Evolutionary conservation across 2,113 vertebrate genomes (phyloP).

Genomic region (Vireo altiloquus): DNA sequence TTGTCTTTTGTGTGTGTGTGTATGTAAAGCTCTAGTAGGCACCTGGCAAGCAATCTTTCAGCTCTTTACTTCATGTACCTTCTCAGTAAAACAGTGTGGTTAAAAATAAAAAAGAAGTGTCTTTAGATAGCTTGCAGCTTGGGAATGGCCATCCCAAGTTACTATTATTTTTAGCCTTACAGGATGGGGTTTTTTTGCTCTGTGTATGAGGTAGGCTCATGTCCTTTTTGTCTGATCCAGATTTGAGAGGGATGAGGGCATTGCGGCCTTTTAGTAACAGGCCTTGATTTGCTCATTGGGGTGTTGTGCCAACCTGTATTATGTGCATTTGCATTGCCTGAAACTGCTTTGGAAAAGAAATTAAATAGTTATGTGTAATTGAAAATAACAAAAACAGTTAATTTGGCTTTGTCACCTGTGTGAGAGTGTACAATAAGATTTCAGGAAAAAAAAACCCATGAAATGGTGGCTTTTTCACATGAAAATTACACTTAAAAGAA

Average conservation of each 20-base stretch:
- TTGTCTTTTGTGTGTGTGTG: not conserved
- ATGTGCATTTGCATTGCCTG: not conserved
- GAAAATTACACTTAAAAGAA: not conserved
- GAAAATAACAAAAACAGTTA: not conserved
- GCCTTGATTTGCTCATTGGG: not conserved
- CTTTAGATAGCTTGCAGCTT: not conserved
- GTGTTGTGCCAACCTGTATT: not conserved
- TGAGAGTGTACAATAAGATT: not conserved
- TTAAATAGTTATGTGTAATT: not conserved
- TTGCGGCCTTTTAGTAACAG: not conserved
- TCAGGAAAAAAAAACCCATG: not conserved
- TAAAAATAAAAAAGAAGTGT: not conserved
- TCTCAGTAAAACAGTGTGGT: not conserved
- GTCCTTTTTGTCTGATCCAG: not conserved
- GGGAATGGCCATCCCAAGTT: rapidly evolving
- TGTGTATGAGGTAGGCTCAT: not conserved
- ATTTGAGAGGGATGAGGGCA: not conserved
- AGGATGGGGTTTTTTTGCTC: not conserved
- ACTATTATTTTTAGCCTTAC: not conserved
- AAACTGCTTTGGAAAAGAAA: not conserved
- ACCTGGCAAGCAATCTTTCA: not conserved
- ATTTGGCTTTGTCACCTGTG: not conserved
- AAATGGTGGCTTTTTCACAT: not conserved
- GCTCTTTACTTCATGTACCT: not conserved
- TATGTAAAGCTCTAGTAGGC: not conserved